Percentiles rank a stretch among this genome's conserved stretches.
Conservation (phyloP, 2,113 vertebrate species). For the Scalopus aquaticus region DNA sequence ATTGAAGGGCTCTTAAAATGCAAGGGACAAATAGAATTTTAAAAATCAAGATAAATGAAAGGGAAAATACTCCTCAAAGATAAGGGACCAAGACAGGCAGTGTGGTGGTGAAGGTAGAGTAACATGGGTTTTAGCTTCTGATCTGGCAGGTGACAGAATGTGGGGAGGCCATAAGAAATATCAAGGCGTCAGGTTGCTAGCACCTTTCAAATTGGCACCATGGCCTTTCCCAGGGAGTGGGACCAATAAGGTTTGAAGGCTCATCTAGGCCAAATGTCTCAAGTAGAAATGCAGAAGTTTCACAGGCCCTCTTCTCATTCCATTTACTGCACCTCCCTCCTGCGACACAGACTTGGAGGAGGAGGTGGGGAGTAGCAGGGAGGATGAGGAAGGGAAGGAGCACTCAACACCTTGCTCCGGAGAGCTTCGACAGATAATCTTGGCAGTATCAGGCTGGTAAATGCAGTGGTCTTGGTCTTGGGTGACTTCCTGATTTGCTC, state of each 20-base stretch:
- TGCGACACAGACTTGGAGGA: neutral
- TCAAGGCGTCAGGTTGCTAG: conserved; percentile 69
- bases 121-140: neutral
- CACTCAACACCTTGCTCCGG: neutral
- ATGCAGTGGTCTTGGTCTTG: conserved; percentile 21
- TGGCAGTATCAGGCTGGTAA: conserved; percentile 76
- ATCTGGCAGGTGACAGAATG: neutral
- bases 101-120: neutral
- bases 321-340: neutral
- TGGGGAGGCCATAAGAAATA: neutral
- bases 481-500: neutral
- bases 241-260: neutral
- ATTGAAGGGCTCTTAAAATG: neutral
- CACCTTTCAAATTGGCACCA: conserved; percentile 75
- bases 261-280: neutral
- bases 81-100: neutral
- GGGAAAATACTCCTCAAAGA: neutral
- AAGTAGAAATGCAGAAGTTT: neutral
- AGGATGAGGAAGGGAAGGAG: neutral
- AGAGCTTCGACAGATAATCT: neutral
- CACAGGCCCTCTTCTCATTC: neutral
- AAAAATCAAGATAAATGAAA: neutral
- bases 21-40: neutral
- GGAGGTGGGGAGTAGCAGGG: neutral
- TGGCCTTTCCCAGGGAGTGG: conserved; percentile 46